Conservation (phyloP, 1,140 invertebrate species). For the Bombus confusus region DNA sequence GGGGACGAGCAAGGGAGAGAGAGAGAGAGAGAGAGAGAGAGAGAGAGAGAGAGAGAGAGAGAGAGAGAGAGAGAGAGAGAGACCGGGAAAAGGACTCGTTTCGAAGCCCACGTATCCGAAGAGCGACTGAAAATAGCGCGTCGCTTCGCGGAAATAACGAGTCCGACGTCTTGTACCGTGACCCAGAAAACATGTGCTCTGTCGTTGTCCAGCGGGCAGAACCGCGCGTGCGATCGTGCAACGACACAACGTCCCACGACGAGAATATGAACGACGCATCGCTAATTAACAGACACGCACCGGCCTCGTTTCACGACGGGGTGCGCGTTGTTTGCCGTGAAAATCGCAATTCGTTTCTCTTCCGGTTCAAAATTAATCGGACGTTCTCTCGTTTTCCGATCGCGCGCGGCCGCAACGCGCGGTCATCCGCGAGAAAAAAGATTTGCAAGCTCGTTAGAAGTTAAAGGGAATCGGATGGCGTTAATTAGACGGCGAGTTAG, state of each 20-base stretch:
- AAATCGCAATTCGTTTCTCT: too few relatives aligned
- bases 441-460: neutral
- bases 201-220: slow-evolving; percentile 37
- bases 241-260: neutral
- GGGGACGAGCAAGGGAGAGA: neutral
- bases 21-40: too few relatives aligned
- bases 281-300: neutral
- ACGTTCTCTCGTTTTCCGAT: too few relatives aligned
- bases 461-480: neutral
- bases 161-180: slow-evolving; percentile 45
- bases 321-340: too few relatives aligned
- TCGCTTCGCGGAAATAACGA: slow-evolving; percentile 65
- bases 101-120: slow-evolving; percentile 49
- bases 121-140: slow-evolving; percentile 61
- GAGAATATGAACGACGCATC: neutral
- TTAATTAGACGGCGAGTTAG: neutral
- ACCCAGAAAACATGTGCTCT: slow-evolving; percentile 56
- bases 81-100: slow-evolving; percentile 30
- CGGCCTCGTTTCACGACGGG: neutral
- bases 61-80: too few relatives aligned
- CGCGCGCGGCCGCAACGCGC: neutral
- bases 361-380: too few relatives aligned
- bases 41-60: too few relatives aligned
- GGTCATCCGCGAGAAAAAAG: too few relatives aligned
- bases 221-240: slow-evolving; percentile 36